Evolutionary conservation across 2,888 invertebrate species (phyloP).

Genomic region (Rutpela maculata): DNA sequence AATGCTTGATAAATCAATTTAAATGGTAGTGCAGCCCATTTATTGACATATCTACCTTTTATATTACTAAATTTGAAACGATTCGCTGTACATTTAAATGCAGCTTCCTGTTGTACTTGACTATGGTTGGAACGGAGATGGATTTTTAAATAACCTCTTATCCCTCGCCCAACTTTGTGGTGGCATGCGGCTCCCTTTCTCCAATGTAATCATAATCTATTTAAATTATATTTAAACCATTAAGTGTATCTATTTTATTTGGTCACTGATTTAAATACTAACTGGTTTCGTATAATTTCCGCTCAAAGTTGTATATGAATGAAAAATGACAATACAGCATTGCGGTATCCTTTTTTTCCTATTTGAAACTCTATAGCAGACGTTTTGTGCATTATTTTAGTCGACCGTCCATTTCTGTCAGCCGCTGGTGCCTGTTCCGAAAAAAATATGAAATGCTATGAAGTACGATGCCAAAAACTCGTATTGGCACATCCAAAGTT

Average conservation of each 20-base stretch:
- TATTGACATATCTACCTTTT: constrained; percentile 65
- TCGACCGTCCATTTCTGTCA: too few species aligned
- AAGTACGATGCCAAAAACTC: too few species aligned
- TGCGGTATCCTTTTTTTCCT: too few species aligned
- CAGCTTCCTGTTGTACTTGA: constrained; percentile 68
- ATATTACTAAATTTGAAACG: constrained; percentile 71
- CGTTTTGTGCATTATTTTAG: too few species aligned
- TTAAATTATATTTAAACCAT: constrained; percentile 24
- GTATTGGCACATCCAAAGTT: too few species aligned
- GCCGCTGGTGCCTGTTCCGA: too few species aligned
- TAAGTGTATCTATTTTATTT: constrained; percentile 9
- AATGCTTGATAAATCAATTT: constrained; percentile 64
- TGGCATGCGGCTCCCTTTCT: constrained; percentile 46
- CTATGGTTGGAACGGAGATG: constrained; percentile 69
- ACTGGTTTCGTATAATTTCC: too few species aligned
- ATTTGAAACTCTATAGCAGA: too few species aligned
- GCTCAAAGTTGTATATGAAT: too few species aligned
- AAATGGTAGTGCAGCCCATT: constrained; percentile 61
- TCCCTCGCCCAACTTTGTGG: constrained; percentile 63
- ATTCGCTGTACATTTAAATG: constrained; percentile 71
- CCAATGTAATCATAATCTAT: constrained; percentile 26
- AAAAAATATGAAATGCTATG: too few species aligned
- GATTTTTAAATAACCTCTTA: constrained; percentile 71
- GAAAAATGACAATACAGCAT: too few species aligned
- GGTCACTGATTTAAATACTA: background rate